Evolutionary conservation across 2,113 vertebrate genomes (phyloP).

Genomic region (Dipodomys ordii): DNA sequence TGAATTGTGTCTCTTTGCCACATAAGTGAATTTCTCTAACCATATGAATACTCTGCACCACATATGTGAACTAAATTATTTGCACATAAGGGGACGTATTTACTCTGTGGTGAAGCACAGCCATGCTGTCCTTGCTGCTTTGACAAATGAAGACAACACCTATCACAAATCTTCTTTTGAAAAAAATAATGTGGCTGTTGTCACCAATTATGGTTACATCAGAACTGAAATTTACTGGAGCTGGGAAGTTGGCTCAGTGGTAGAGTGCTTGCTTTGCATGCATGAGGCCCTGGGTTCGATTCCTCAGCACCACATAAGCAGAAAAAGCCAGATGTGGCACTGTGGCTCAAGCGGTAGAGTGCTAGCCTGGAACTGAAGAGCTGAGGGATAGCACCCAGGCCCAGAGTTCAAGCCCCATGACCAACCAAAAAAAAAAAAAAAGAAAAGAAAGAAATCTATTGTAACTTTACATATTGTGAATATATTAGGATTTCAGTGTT

Average conservation of each 20-base stretch:
- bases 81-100: not conserved
- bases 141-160: not conserved
- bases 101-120: not conserved
- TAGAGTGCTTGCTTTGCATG: no score
- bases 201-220: not conserved
- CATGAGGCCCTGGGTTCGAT: no score
- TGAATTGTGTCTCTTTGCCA: not conserved
- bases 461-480: not conserved
- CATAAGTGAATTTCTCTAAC: not conserved
- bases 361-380: no score
- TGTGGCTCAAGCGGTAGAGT: no score
- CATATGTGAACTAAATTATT: slow-evolving; percentile 8
- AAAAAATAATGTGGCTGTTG: not conserved
- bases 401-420: no score
- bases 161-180: not conserved
- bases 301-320: no score
- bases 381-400: no score
- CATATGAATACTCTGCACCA: not conserved
- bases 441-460: not conserved
- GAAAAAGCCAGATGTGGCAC: no score
- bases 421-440: no score
- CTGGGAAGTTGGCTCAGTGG: no score
- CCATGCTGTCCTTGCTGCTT: not conserved
- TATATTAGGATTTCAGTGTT: not conserved
- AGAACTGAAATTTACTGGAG: not conserved